Base-by-base conservation (phyloP, 1,140 invertebrate genomes). In the Pseudobourletiella spinata region DNA sequence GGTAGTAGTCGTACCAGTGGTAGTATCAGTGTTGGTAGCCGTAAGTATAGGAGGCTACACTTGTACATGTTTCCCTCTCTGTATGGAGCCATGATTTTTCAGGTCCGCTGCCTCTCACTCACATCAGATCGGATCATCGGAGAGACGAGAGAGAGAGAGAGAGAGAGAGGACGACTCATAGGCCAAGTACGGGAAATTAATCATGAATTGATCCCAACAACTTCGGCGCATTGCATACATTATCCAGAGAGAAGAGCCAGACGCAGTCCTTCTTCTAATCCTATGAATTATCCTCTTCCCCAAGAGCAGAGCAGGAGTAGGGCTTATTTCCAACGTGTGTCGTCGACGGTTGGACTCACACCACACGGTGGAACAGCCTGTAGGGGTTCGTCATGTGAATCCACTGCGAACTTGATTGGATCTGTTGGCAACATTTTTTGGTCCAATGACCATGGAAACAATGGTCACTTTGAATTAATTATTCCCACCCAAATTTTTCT, bases 61-160 rank as follows among this genome's bases (percentile, higher is more conserved):
- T n/a, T n/a, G n/a, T n/a, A n/a, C n/a, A n/a, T n/a, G n/a, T n/a
- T n/a, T n/a, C n/a, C n/a, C n/a, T n/a, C n/a, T n/a, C n/a, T n/a
- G n/a, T n/a, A n/a, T n/a, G n/a, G n/a, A n/a, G n/a, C n/a, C n/a
- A n/a, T n/a, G 66, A 67, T 67, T 67, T 67, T 67, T 67, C 61
- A 67, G 66, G 66, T 67, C 62, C 58, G 58, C 32, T 67, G 66
- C 44, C 58, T 57, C 61, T 67, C 59, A 63, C 56, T 67, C 62
- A 63, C 59, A 55, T 55, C 52, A 24, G 4, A 56, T 35, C 52
- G 28, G 28, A 54, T 56, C 32, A 39, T 39, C 8, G n/a, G n/a
- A n/a, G 32, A 39, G 32, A 11, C 8, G 8, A 39, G 32, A 39
- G 8, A 39, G 8, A n/a, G 32, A n/a, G n/a, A 4, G 22, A 54